Evolutionary conservation across 2,888 invertebrate species (phyloP).

Genomic region (Oasisia sp.): DNA sequence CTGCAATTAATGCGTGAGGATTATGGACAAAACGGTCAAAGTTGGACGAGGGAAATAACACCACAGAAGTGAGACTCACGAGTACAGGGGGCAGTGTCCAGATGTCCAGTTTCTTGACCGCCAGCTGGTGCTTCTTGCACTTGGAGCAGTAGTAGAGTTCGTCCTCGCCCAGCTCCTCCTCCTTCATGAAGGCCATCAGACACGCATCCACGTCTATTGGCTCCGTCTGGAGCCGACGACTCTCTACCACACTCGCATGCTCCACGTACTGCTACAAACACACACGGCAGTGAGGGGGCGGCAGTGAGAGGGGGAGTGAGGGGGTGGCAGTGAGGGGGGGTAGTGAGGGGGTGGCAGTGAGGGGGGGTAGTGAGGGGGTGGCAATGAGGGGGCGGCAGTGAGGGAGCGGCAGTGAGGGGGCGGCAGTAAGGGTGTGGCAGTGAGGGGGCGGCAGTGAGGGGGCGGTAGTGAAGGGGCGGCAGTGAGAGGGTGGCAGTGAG

Average conservation of each 20-base stretch:
- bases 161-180: constrained; percentile 81
- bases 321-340: too few species aligned
- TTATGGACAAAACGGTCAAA: too few species aligned
- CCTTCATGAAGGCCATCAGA: constrained; percentile 86
- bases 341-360: too few species aligned
- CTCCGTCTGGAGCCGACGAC: constrained; percentile 79
- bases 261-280: constrained; percentile 75
- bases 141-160: constrained; percentile 86
- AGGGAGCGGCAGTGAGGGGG: too few species aligned
- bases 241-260: constrained; percentile 78
- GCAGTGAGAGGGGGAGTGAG: neutral
- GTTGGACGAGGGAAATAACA: too few species aligned
- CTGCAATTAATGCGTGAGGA: too few species aligned
- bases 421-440: too few species aligned
- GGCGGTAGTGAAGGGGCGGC: too few species aligned
- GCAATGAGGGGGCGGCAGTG: too few species aligned
- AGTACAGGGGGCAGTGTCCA: constrained; percentile 91
- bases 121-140: constrained; percentile 85
- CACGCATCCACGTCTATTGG: constrained; percentile 87
- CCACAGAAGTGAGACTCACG: constrained; percentile 67
- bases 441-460: too few species aligned
- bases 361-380: too few species aligned
- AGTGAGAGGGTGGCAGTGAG: too few species aligned
- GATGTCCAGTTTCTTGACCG: constrained; percentile 89
- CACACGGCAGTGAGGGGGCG: neutral